Conservation (phyloP, 2,113 vertebrate species). For the Xiphorhynchus elegans region DNA sequence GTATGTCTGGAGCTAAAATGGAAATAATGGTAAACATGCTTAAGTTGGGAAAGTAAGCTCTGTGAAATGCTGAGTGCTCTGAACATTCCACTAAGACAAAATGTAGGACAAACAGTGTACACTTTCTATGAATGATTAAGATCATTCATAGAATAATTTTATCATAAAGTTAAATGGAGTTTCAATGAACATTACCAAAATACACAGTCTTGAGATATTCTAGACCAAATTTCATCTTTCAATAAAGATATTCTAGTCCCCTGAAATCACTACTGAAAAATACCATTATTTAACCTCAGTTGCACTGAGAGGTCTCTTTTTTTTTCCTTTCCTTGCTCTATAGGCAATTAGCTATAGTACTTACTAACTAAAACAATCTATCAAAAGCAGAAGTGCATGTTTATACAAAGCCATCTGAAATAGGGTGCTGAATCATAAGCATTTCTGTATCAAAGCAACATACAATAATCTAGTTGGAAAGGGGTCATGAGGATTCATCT, state of each 20-base stretch:
- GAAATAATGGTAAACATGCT: neutral
- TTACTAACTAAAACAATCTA: neutral
- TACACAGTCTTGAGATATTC: neutral
- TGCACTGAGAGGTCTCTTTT: neutral
- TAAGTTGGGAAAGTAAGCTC: neutral
- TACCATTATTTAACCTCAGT: neutral
- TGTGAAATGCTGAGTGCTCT: neutral
- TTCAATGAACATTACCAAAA: neutral
- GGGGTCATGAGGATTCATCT: neutral
- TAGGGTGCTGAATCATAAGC: neutral
- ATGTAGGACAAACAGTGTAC: neutral
- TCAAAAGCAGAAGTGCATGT: neutral
- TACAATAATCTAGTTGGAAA: neutral
- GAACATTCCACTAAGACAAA: neutral
- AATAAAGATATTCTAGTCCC: neutral
- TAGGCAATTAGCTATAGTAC: neutral
- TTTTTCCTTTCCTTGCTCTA: neutral
- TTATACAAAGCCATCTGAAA: neutral
- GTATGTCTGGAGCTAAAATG: conserved; percentile 83
- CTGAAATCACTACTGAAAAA: neutral
- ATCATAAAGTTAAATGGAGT: neutral
- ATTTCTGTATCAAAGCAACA: neutral
- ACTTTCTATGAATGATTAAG: neutral
- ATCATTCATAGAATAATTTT: neutral
- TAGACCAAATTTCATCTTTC: neutral